phyloP scores from a whole-genome alignment of 2,888 invertebrate genomes.

The Pomacea canaliculata region DNA sequence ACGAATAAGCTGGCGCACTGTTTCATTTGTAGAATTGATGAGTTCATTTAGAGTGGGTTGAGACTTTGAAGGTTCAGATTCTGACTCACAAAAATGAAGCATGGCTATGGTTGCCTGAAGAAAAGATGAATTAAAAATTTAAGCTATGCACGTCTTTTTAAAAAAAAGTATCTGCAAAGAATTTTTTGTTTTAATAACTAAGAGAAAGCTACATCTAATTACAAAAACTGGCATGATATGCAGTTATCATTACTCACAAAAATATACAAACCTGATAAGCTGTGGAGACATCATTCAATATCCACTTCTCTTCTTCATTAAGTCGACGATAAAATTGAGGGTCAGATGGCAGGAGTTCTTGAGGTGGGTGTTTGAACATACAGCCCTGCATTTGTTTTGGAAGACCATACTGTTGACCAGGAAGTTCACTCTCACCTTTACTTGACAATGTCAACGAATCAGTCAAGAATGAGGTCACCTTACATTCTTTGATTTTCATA shows the following conservation, averaged over 20 bases:
- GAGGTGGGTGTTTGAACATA: conserved; percentile 32
- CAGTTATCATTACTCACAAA: no score
- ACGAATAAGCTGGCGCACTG: conserved; percentile 82
- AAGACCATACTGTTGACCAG: conserved; percentile 9
- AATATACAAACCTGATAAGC: conserved; percentile 36
- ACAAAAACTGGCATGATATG: no score
- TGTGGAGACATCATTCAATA: conserved; percentile 45
- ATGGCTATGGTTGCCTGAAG: conserved; percentile 22
- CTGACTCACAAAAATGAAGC: conserved; percentile 3
- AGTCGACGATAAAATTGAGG: conserved; percentile 45
- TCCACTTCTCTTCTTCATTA: conserved; percentile 40
- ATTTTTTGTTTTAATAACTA: no score
- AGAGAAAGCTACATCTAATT: no score
- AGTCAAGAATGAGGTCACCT: no score
- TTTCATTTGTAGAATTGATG: conserved; percentile 80
- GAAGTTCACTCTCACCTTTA: not conserved
- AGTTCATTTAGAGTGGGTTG: conserved; percentile 74
- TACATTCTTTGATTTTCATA: no score
- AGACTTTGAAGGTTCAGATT: conserved; percentile 7
- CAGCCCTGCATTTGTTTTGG: conserved; percentile 12
- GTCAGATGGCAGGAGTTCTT: conserved; percentile 40
- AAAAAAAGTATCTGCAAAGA: no score
- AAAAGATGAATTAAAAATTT: not conserved
- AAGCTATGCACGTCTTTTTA: no score
- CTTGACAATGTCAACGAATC: not conserved